Base-by-base conservation (phyloP, 2,113 vertebrate genomes). In the Podiceps cristatus region DNA sequence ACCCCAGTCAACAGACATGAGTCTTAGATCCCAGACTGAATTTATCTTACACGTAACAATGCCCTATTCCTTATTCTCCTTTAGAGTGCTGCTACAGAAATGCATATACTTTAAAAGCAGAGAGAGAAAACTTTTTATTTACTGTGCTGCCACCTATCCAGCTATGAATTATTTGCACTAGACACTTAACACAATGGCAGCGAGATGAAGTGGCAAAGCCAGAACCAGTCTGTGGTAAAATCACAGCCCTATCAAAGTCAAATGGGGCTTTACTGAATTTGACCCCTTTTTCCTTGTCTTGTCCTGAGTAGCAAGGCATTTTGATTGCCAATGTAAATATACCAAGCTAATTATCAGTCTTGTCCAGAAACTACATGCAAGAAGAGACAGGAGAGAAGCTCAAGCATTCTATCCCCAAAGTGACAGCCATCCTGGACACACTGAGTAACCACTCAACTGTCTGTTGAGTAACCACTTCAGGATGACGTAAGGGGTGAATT, bases 401-500 rank as follows among this genome's bases (percentile, higher is more conserved):
- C 28, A 56, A 74, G 22, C 18, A 10, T 7, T 63, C 33, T 12
- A 78, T 2, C 16, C 11, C 24, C 72, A 5, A 72, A 42, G 9
- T 2, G 2, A 13, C 8, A 28, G 22, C 12, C 3, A 0, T 29
- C 31, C 53, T 62, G 50, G 55, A 66, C 19, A 11, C 8, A 15
- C 5, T 13, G 33, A 11, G 2, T 7, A 45, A 37, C 37, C 37
- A 37, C 31, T 23, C 33, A 83, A 16, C 13, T 10, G 1, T 18
- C 44, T 58, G 11, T 59, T 73, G 17, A 37, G 42, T 49, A 7
- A 37, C 5, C 5, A 13, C 11, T 62, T 63, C 62, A 69, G 66
- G 31, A 5, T 67, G 18, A 60, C 33, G 12, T 23, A 49, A 47
- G 10, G 18, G 4, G 3, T 33, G 37, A 52, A 18, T 71, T 53